A percentile compares a stretch with the other conserved stretches of the same genome.
Conservation (phyloP, 2,797 vertebrate species). For the Streptopelia turtur region DNA sequence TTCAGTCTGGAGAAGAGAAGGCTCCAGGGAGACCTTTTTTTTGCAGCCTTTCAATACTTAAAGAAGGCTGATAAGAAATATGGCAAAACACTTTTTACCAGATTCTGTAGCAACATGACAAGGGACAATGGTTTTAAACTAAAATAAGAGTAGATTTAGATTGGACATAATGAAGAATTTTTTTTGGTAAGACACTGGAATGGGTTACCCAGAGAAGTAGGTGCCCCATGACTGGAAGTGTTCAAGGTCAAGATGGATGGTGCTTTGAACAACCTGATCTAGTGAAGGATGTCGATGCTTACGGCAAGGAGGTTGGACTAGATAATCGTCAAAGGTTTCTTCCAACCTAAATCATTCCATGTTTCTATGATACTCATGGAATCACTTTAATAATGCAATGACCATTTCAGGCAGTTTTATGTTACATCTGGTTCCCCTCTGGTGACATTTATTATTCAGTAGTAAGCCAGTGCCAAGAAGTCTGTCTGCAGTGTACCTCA, state of each 20-base stretch:
- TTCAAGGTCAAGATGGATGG: neutral
- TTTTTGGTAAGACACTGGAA: neutral
- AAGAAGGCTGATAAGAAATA: neutral
- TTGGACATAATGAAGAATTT: neutral
- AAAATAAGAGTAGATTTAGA: neutral
- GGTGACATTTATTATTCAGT: neutral
- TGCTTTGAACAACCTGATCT: neutral
- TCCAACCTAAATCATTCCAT: neutral
- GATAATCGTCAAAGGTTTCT: neutral
- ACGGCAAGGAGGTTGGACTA: neutral
- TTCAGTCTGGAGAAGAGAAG: neutral
- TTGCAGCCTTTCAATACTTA: neutral
- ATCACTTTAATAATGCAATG: neutral
- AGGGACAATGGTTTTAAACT: neutral
- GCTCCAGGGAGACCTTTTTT: neutral
- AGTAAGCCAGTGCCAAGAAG: neutral
- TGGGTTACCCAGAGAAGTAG: neutral
- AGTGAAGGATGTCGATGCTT: neutral
- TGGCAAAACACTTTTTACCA: neutral
- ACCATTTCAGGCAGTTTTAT: neutral
- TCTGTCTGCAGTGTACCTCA: neutral
- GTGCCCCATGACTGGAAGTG: accelerated
- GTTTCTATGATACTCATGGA: neutral
- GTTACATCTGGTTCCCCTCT: neutral
- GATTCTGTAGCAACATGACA: neutral